Base-by-base conservation (phyloP, 2,888 invertebrate genomes). In the Reticulitermes lucifugus region DNA sequence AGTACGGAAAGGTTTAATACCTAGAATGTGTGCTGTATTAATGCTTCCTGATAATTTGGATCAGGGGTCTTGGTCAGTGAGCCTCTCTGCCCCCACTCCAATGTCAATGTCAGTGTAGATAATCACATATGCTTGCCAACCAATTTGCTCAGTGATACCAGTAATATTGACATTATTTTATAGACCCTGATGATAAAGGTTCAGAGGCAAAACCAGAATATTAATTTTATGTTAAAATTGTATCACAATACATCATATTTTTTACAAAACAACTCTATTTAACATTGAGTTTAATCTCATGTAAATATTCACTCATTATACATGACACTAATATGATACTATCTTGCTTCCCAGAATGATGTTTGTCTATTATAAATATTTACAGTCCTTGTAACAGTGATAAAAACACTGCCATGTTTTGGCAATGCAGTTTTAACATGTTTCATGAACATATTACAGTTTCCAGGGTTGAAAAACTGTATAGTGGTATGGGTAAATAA, bases 71-170 rank as follows among this genome's bases (percentile, higher is more conserved):
- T 46, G 43, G 77, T n/a, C 77, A 77, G 35, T 35, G 21, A 35
- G 6, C 35, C 35, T 35, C 35, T 35, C 46, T 46, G 46, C 35
- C 41, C 73, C 41, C 51, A 21, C 22, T 21, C 22, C n/a, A 77
- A 46, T n/a, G 77, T 77, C 41, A 77, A 77, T 9, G 51, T 77
- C 77, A 77, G 41, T 77, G 51, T 46, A 77, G 77, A 46, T 77
- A 51, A 41, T 46, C 77, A 29, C 46, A 77, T 0, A 77, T 77
- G 77, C 77, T 77, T 77, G 77, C 77, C 77, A 77, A 43, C 12
- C 46, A n/a, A 46, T 46, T 77, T 77, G 77, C 77, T 77, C 77
- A 77, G 77, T 41, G 46, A 46, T 41, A 10, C n/a, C 43, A 77
- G n/a, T 41, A 73, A 12, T 65, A n/a, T 77, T 46, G 43, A 75